Base-by-base conservation (phyloP, 1,140 invertebrate genomes). In the Zaprionus davidi region DNA sequence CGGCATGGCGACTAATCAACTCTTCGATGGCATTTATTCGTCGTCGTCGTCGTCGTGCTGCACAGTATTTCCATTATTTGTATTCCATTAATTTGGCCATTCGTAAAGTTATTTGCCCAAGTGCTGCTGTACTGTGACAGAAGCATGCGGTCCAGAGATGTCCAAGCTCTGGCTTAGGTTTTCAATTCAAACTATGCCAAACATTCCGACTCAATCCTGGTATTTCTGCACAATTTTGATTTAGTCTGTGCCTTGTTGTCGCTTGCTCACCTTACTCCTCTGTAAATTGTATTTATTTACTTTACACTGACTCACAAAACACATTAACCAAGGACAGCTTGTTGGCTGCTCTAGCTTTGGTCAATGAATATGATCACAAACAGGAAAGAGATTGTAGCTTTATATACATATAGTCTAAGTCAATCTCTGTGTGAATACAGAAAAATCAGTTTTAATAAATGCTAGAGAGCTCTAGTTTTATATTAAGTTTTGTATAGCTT, bases 1-100 rank as follows among this genome's bases (percentile, higher is more conserved):
- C 55, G 77, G 73, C 76, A 86, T 86, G 55, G 83, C 60, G 74
- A 84, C 85, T 88, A 87, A 87, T 87, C 84, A 87, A 87, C 80
- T 56, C 70, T 73, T 70, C 77, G 70, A 69, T 82, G 80, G 78
- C 70, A 87, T 82, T 67, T 71, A 44, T 58, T 36, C 41, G 41
- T 44, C 41, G n/a, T 17, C n/a, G 41, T 44, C 41, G n/a, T 44
- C 53, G 41, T 67, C 69, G 53, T 84, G 71, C 65, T 67, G 74
- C 72, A 78, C 17, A 49, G 46, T 22, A 51, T 24, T 51, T 24
- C 3, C 46, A 51, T 24, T 87, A 87, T 83, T 87, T 87, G 74
- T 81, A 73, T 81, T 76, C 73, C 84, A 87, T 87, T 87, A 88
- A 88, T 84, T 88, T 84, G 71, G 51, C 59, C 67, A 71, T 65